These are phyloP conservation scores for Mythimna impura DNA, from an alignment of 2,888 invertebrate species.

Conservation along the genomic window DNA sequence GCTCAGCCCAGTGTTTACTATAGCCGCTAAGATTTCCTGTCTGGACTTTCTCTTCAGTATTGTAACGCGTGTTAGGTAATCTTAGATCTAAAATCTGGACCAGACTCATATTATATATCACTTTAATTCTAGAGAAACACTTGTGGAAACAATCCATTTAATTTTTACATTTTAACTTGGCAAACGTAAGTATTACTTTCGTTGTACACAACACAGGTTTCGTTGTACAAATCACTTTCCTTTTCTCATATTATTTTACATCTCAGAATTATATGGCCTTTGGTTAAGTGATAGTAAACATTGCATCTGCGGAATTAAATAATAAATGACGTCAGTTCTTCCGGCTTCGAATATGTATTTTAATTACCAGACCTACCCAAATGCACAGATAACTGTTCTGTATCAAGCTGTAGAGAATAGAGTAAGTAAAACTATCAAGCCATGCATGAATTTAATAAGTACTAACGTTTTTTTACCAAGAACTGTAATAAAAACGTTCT, in stretches of 20 bases:
- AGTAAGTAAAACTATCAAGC: background rate
- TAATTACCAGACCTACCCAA: background rate
- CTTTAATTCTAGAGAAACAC: slow-evolving; percentile 13
- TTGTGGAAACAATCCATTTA: slow-evolving; percentile 32
- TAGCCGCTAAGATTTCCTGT: slow-evolving; percentile 44
- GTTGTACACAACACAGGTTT: slow-evolving; percentile 29
- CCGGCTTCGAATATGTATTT: slow-evolving; percentile 21
- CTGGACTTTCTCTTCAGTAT: slow-evolving; percentile 50
- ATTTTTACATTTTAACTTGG: slow-evolving; percentile 22
- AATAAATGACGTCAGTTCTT: slow-evolving; percentile 48
- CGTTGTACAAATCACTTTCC: slow-evolving; percentile 50
- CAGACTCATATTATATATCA: slow-evolving; percentile 8
- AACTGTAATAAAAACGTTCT: too few species aligned
- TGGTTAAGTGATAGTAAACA: slow-evolving; percentile 64
- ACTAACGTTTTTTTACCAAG: too few species aligned
- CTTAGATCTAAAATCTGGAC: slow-evolving; percentile 11
- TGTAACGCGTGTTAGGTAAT: slow-evolving; percentile 6
- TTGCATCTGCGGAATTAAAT: slow-evolving; percentile 47
- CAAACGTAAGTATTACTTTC: slow-evolving; percentile 41
- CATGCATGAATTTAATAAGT: too few species aligned
- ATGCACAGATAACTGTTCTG: background rate
- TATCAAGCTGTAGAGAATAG: background rate
- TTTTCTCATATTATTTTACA: slow-evolving; percentile 53
- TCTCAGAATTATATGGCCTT: slow-evolving; percentile 26
- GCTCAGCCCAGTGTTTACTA: slow-evolving; percentile 14